Evolutionary conservation across 2,113 vertebrate species (phyloP).

Genomic region (Hassar affinis): DNA sequence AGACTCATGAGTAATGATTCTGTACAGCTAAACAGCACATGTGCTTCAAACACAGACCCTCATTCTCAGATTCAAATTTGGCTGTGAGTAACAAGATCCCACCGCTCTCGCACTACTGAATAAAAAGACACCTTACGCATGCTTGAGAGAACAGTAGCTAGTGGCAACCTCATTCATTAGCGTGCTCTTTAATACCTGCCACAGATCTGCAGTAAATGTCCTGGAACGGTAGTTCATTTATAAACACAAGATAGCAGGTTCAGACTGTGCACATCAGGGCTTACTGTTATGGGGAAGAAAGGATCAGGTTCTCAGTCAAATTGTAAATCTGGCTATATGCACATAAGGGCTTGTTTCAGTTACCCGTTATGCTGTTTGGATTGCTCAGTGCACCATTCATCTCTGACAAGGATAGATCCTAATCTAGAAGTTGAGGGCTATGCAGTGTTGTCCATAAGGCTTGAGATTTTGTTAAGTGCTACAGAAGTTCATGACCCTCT

Average conservation of each 20-base stretch:
- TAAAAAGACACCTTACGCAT: constrained; percentile 59
- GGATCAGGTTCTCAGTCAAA: constrained; percentile 34
- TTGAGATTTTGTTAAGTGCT: not conserved
- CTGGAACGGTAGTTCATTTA: constrained; percentile 63
- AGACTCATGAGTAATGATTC: constrained; percentile 32
- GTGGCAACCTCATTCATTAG: constrained; percentile 76
- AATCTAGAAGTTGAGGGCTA: not conserved
- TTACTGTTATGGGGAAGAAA: constrained; percentile 39
- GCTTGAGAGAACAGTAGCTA: constrained; percentile 75
- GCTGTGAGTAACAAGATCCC: constrained; percentile 63
- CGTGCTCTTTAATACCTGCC: constrained; percentile 67
- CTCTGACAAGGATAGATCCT: not conserved
- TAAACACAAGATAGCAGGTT: constrained; percentile 51
- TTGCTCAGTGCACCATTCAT: not conserved
- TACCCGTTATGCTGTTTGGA: not conserved
- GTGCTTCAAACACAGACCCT: constrained; percentile 40
- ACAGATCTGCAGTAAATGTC: constrained; percentile 71
- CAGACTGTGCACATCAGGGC: constrained; percentile 28
- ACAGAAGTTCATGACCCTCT: not conserved
- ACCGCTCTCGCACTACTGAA: constrained; percentile 46
- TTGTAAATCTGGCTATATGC: constrained; percentile 26
- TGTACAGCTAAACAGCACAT: constrained; percentile 57
- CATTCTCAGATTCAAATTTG: constrained; percentile 53
- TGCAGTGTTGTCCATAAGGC: not conserved
- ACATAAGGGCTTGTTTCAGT: constrained; percentile 17